phyloP scores from a whole-genome alignment of 2,113 vertebrate species.

The Leucopternis melanops region DNA sequence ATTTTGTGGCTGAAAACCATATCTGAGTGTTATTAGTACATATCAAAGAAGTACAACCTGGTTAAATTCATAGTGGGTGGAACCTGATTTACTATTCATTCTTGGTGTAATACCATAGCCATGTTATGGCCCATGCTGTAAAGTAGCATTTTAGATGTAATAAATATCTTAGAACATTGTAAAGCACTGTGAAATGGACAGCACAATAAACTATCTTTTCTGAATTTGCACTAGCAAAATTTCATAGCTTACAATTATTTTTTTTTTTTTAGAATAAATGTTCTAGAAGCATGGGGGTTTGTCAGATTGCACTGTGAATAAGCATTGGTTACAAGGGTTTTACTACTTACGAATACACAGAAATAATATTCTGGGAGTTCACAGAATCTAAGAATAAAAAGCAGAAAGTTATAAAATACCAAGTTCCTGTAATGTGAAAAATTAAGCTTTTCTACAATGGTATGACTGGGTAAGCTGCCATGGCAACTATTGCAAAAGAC shows the following conservation, averaged over 20 bases:
- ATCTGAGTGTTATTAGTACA: not conserved
- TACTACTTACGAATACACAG: not conserved
- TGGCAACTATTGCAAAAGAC: constrained; percentile 18
- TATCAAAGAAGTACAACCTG: not conserved
- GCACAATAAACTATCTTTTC: not conserved
- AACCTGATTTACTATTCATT: not conserved
- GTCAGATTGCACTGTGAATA: not conserved
- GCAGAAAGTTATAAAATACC: not conserved
- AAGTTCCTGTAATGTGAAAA: not conserved
- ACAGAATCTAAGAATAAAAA: not conserved
- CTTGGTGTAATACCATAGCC: not conserved
- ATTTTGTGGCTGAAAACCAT: not conserved
- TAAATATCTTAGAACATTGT: not conserved
- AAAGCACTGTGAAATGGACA: not conserved
- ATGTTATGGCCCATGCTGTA: not conserved
- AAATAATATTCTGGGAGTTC: not conserved
- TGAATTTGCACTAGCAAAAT: not conserved
- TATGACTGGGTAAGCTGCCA: constrained; percentile 1
- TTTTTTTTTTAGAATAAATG: not conserved
- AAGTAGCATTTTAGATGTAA: not conserved
- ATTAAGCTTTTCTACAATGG: not conserved
- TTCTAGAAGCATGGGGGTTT: not conserved
- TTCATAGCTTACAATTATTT: not conserved
- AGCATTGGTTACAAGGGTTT: not conserved
- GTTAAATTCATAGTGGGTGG: not conserved